These are phyloP conservation scores for Hassar affinis DNA, from an alignment of 2,113 vertebrate species.

Conservation along the genomic window DNA sequence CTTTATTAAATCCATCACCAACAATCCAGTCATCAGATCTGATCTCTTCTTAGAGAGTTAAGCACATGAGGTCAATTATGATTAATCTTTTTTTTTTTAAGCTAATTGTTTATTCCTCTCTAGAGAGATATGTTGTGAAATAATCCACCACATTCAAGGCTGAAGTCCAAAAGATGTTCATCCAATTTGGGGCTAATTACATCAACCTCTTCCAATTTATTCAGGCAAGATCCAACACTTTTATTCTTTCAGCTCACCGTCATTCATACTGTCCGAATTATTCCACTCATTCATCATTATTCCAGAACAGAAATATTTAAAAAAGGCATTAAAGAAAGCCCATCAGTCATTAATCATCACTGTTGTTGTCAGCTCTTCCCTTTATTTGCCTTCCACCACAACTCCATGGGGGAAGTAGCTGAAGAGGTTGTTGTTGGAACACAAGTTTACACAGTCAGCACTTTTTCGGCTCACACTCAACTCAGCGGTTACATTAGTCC, in stretches of 20 bases:
- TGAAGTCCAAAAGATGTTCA: neutral
- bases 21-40: neutral
- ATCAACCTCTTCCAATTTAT: neutral
- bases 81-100: neutral
- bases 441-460: neutral
- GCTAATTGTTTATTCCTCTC: neutral
- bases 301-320: neutral
- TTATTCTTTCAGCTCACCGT: neutral
- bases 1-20: neutral
- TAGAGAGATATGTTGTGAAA: neutral
- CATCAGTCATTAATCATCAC: neutral
- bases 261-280: neutral
- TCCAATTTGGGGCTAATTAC: neutral
- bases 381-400: neutral
- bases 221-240: neutral
- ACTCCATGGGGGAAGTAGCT: neutral
- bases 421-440: slow-evolving; percentile 11
- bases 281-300: neutral
- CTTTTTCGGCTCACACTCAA: neutral
- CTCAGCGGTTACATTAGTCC: neutral
- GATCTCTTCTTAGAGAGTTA: neutral
- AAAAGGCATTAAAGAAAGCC: neutral
- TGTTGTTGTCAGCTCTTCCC: neutral
- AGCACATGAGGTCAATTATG: neutral
- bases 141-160: neutral